These are phyloP conservation scores for Diabrotica balteata DNA, from an alignment of 2,888 invertebrate species.

Conservation along the genomic window DNA sequence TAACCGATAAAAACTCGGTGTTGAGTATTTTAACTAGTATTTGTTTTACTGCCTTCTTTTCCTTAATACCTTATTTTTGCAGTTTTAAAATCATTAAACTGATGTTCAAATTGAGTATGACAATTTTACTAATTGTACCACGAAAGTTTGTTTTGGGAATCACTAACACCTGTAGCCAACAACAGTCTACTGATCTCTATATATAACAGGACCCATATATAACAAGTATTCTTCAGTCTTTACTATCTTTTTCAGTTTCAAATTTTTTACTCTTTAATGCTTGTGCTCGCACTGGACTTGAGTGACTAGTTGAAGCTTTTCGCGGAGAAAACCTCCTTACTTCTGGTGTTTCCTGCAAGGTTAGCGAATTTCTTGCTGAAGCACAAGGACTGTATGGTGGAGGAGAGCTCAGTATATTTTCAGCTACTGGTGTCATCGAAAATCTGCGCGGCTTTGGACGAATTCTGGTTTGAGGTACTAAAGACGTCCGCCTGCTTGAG, in stretches of 20 bases:
- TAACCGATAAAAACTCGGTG: too few relatives aligned
- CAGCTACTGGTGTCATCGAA: constrained; percentile 49
- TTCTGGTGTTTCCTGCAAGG: background rate
- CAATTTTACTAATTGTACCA: too few relatives aligned
- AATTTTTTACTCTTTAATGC: constrained; percentile 15
- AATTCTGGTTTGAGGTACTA: constrained; percentile 37
- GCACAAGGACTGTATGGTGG: constrained; percentile 30
- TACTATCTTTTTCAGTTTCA: constrained; percentile 13
- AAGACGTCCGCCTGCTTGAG: constrained; percentile 46
- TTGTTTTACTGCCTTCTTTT: too few relatives aligned
- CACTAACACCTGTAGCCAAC: too few relatives aligned
- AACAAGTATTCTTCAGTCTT: constrained; percentile 1
- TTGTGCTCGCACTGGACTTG: constrained; percentile 24
- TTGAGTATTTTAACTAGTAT: too few relatives aligned
- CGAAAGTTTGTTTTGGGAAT: too few relatives aligned
- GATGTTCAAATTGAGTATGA: too few relatives aligned
- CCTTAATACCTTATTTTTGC: too few relatives aligned
- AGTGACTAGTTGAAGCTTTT: constrained; percentile 6
- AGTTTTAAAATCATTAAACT: too few relatives aligned
- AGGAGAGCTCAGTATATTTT: constrained; percentile 41
- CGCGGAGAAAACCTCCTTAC: constrained; percentile 35
- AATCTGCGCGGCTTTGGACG: constrained; percentile 41
- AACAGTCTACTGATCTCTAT: too few relatives aligned
- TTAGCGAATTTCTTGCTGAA: constrained; percentile 33
- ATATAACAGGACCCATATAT: too few relatives aligned